Evolutionary conservation across 2,888 invertebrate genomes (phyloP), one percentile per base, ranked within the genome.

Genomic region (Tetranychus truncatus): DNA sequence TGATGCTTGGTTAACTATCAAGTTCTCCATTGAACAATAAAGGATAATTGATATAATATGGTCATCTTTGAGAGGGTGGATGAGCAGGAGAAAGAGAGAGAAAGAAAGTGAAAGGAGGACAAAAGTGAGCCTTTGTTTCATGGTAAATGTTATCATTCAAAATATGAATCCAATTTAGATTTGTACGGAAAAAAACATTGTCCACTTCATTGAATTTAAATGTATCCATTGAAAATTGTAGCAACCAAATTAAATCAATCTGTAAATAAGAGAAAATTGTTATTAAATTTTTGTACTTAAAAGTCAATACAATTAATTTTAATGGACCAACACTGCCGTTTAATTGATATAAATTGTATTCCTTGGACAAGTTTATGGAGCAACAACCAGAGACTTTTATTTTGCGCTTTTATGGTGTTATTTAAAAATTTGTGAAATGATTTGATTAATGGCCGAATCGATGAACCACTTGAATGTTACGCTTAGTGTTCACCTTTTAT

Each of bases 61-160:
- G 11, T 55, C 55, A 55, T 55, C 55, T 2, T 9, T 18, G 69
- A 20, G 21, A 24, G 24, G 24, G 69, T 69, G 69, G 69, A 69
- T 11, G 69, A 69, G 24, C 34, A n/a, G 24, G 11, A n/a, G 69
- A 69, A 20, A 69, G 69, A 18, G 69, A 69, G 69, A 69, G 24
- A n/a, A 11, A 24, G 11, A 69, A 69, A 69, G 69, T 34, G 5
- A 34, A 34, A 69, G 11, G 55, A 55, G 15, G 55, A 55, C 11
- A 55, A 9, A 55, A 55, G 15, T 55, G 55, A 55, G 34, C 4
- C 34, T 34, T 34, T 34, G 34, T 34, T 34, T 34, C 4, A 34
- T 34, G 34, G 34, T 5, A 34, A 34, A 34, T 34, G 34, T 34
- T 34, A 34, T 4, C 34, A 34, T 34, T 34, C 34, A 34, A 34